Base-by-base conservation (phyloP, 2,113 vertebrate species). In the Canis aureus region DNA sequence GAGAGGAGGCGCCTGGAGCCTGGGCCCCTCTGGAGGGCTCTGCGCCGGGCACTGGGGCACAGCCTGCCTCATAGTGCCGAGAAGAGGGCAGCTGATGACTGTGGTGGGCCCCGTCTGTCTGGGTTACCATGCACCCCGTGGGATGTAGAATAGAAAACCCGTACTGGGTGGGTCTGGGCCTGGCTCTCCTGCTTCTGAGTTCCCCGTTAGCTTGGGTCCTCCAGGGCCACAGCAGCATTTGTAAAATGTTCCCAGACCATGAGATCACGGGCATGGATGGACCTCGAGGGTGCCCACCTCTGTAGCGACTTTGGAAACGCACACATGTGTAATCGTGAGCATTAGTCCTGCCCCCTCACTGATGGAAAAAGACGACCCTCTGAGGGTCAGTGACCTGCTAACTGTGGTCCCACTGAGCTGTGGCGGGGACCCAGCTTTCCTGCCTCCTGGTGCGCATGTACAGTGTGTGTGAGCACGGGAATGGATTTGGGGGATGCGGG, bases 371-470 rank as follows among this genome's bases (percentile, higher is more conserved):
- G n/a, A 59, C 25, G 55, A 53, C 51, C 59, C 53, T 69, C 43
- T 60, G 64, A 83, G 73, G 3, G 22, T 59, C 62, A 10, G 49
- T 11, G 55, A 35, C 35, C 35, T 97, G 62, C 62, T 27, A 74
- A 8, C 6, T 23, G 16, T 12, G 69, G 0, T 0, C 11, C 1
- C 1, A 12, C 0, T 25, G 3, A 60, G 35, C 66, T 59, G 9
- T 76, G 59, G 38, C 32, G 32, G 19, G 53, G 22, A 19, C 66
- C 85, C 20, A 29, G 5, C 16, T 55, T 22, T 69, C 25, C 49
- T n/a, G 35, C 19, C 23, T 11, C 59, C 16, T 23, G 8, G 3
- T n/a, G 69, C 5, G 3, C 13, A 15, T 7, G 29, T 17, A 2
- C 3, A 20, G 11, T 6, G 0, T 73, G n/a, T 12, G 6, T 17